A percentile compares a stretch with the other conserved stretches of the same genome.
These are phyloP conservation scores for Ptyas mucosa DNA, from an alignment of 2,113 vertebrate species.

Conservation along the genomic window DNA sequence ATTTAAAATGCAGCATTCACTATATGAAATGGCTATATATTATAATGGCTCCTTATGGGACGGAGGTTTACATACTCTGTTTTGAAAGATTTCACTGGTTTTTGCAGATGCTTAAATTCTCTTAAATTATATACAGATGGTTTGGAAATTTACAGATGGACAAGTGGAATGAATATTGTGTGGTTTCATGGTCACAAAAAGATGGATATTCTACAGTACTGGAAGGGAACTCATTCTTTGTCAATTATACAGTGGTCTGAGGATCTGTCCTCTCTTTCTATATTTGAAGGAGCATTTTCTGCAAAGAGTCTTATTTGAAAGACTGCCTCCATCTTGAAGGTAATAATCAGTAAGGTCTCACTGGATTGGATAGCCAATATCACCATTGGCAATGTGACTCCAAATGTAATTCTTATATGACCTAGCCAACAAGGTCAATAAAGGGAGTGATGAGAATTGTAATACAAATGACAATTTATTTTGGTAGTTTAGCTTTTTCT, in stretches of 20 bases:
- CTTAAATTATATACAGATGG: not conserved
- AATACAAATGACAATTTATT: not conserved
- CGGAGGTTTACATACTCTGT: not conserved
- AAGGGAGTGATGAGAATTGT: not conserved
- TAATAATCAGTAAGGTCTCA: not conserved
- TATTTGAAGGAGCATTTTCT: not conserved
- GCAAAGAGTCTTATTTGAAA: not conserved
- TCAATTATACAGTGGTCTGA: not conserved
- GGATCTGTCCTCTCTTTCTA: not conserved
- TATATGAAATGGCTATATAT: not conserved
- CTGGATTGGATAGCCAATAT: not conserved
- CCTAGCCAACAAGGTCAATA: not conserved
- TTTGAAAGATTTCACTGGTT: not conserved
- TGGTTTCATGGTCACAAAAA: not conserved
- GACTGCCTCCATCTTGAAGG: not conserved
- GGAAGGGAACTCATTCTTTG: not conserved
- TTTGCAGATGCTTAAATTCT: not conserved
- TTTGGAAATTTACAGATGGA: not conserved
- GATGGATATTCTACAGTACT: not conserved
- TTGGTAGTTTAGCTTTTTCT: too few relatives aligned
- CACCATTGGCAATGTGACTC: not conserved
- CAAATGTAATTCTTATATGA: not conserved
- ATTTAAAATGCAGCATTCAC: not conserved
- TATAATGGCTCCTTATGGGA: not conserved
- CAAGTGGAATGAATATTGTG: not conserved